Evolutionary conservation across 2,797 vertebrate species (phyloP).

Genomic region (Rhabdophis nuchalis): DNA sequence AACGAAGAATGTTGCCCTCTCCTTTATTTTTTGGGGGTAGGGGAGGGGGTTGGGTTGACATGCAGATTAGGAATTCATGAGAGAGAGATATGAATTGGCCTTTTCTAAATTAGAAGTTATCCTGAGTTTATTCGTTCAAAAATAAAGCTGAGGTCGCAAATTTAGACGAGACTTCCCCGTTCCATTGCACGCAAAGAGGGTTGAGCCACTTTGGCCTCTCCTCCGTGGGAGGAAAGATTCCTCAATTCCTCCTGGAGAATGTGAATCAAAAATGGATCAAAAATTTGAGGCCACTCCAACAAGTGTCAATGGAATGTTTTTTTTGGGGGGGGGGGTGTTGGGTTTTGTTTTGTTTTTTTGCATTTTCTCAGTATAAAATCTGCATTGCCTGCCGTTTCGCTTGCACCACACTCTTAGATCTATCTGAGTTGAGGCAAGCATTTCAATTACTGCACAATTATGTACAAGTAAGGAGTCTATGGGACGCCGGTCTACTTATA

Average conservation of each 20-base stretch:
- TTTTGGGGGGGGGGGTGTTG: too few species aligned
- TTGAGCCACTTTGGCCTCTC: background rate
- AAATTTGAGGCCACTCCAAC: background rate
- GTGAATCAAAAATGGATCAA: background rate
- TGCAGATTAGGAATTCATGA: background rate
- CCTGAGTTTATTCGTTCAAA: background rate
- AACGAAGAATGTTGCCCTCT: background rate
- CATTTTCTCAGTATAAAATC: background rate
- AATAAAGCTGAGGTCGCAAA: background rate
- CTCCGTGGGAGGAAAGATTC: background rate
- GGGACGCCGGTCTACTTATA: background rate
- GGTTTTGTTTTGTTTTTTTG: background rate
- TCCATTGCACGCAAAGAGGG: background rate
- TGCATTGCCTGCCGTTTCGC: background rate
- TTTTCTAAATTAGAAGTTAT: background rate
- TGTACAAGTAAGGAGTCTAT: background rate
- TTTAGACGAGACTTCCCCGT: background rate
- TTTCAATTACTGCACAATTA: background rate
- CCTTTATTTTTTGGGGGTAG: background rate
- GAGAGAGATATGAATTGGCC: background rate
- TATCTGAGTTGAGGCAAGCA: background rate
- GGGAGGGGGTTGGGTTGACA: background rate
- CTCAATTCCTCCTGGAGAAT: background rate
- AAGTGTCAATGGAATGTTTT: background rate
- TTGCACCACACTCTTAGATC: background rate